Base-by-base conservation (phyloP, 2,888 invertebrate species). In the Drosophila prostipennis region DNA sequence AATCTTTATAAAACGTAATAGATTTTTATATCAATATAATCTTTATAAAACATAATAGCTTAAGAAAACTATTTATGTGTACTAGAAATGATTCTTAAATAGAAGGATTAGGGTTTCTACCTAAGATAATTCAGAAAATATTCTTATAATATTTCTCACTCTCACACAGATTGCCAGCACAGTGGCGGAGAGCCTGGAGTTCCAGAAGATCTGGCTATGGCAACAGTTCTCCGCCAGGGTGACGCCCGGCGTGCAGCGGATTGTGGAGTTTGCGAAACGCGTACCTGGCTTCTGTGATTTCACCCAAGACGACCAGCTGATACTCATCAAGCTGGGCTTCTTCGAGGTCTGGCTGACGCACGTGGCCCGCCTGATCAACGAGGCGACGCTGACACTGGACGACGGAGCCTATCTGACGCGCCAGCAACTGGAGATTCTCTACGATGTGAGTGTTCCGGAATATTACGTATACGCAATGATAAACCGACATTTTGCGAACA, bases 311-410 rank as follows among this genome's bases (percentile, higher is more conserved):
- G 99, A 99, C 93, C 99, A 99, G 92, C 94, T 99, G 81, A 98
- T 98, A 81, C 94, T 99, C 78, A 98, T 99, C 90, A 99, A 99
- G 93, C 95, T 96, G 90, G 98, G 98, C 72, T 99, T 99, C 93
- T 98, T 98, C 92, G 99, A 99, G 93, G 95, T 98, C 74, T 99
- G 98, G 98, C 93, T 98, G 77, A 95, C 96, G 51, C 96, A 98
- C 89, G 95, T 96, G 74, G 94, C 97, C 10, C 94, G 96, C 76
- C 94, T 97, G 92, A 96, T 96, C 43, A 95, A 95, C 40, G 94
- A 95, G 68, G 93, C 95, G 54, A 94, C 95, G 78, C 93, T 99
- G 91, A 96, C 97, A 69, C 97, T 98, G 91, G 96, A 97, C 78
- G 98, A 99, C 91, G 98, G 98, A 42, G 96, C 96, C 51, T 95